A percentile compares a stretch with the other conserved stretches of the same genome.
Conservation (phyloP, 2,797 vertebrate genomes). For the Alectoris magna region DNA sequence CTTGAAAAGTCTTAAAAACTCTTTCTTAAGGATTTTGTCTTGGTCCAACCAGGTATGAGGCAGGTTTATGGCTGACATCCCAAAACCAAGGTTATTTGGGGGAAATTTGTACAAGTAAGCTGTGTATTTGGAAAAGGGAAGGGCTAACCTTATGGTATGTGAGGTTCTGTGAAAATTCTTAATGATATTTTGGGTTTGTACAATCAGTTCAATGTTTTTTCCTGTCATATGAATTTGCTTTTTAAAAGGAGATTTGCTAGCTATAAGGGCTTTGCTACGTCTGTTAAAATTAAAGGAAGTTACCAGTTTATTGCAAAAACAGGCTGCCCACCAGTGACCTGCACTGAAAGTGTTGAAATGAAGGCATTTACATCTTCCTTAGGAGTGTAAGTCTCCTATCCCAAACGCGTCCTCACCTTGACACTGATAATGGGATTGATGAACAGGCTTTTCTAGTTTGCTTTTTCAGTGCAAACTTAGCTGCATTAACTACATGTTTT, state of each 20-base stretch:
- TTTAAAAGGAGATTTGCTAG: background rate
- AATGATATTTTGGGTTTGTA: background rate
- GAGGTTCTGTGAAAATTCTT: constrained; percentile 22
- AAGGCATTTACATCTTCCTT: background rate
- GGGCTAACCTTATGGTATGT: background rate
- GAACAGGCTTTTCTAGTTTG: background rate
- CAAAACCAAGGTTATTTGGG: constrained; percentile 37
- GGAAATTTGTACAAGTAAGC: background rate
- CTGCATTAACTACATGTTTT: background rate
- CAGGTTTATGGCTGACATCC: constrained; percentile 16
- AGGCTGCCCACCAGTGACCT: background rate
- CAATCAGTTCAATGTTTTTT: background rate
- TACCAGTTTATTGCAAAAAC: background rate
- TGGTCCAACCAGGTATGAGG: background rate
- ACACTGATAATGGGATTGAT: background rate
- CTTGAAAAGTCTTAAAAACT: background rate
- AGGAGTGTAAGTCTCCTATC: background rate
- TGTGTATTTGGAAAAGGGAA: background rate
- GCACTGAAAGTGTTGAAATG: background rate
- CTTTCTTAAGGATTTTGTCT: constrained; percentile 5
- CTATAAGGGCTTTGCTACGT: background rate
- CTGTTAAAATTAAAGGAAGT: background rate
- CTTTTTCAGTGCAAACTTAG: background rate
- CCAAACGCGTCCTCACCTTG: background rate
- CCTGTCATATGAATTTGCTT: background rate